Evolutionary conservation across 2,113 vertebrate genomes (phyloP).

Genomic region (Acinonyx jubatus): DNA sequence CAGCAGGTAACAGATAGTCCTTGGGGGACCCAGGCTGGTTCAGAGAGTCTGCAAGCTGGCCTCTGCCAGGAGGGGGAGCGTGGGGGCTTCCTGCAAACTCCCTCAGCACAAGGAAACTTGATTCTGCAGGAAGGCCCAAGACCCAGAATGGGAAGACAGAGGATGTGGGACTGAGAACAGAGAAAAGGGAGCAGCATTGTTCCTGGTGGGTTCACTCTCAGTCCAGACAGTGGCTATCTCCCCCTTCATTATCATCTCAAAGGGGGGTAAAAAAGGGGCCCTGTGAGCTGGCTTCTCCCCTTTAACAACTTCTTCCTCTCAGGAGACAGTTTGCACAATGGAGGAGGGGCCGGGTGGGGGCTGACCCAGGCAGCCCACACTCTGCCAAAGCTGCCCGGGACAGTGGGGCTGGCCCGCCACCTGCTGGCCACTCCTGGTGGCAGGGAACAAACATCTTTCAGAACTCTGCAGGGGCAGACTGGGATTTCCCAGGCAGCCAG

Average conservation of each 20-base stretch:
- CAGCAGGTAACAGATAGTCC: neutral
- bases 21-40: neutral
- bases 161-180: neutral
- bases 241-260: constrained; percentile 54
- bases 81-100: neutral
- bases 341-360: neutral
- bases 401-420: constrained; percentile 77
- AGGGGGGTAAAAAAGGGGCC: neutral
- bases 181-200: neutral
- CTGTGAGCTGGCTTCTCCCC: neutral
- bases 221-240: neutral
- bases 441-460: neutral
- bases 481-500: too few species aligned
- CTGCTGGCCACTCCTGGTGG: constrained; percentile 79
- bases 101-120: neutral
- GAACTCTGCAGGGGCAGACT: neutral
- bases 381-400: neutral
- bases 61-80: neutral
- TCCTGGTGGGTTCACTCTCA: neutral
- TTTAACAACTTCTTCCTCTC: neutral
- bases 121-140: neutral
- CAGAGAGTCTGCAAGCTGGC: neutral
- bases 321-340: constrained; percentile 29
- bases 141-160: neutral
- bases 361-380: neutral